A percentile compares a stretch with the other conserved stretches of the same genome.
Conservation (phyloP, 2,888 invertebrate species). For the Saturnia japonica region DNA sequence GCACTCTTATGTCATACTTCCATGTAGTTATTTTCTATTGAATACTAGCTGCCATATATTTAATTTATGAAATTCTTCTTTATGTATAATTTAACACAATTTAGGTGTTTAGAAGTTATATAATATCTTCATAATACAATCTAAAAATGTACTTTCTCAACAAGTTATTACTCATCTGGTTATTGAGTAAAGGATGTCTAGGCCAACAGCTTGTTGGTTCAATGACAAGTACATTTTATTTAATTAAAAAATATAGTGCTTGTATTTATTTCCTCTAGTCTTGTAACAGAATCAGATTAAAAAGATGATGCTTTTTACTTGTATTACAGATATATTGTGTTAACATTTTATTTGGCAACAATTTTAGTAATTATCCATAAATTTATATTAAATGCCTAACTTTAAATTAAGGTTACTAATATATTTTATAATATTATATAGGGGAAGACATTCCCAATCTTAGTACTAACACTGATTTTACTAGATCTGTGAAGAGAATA, state of each 20-base stretch:
- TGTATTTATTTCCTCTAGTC: conserved; percentile 17
- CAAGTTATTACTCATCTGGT: conserved; percentile 17
- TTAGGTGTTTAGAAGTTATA: conserved; percentile 43
- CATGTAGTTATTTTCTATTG: conserved; percentile 45
- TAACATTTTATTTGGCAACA: conserved; percentile 1
- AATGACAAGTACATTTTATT: conserved; percentile 3
- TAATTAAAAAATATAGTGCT: conserved; percentile 7
- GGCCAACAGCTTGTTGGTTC: conserved; percentile 10
- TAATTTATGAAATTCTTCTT: conserved; percentile 45
- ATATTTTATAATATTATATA: conserved; percentile 7
- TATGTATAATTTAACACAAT: conserved; percentile 39
- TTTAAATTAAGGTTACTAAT: conserved; percentile 11
- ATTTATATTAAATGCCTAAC: conserved; percentile 4
- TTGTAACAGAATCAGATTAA: conserved; percentile 17
- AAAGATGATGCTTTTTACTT: conserved; percentile 12
- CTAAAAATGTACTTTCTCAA: conserved; percentile 8
- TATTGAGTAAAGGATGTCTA: conserved; percentile 3
- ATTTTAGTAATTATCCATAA: neutral
- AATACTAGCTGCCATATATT: conserved; percentile 65
- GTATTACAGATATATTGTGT: neutral
- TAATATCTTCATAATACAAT: conserved; percentile 48
- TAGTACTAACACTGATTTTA: conserved; percentile 9
- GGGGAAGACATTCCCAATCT: neutral
- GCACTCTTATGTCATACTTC: conserved; percentile 35
- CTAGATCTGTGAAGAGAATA: conserved; percentile 18